A percentile compares a stretch with the other conserved stretches of the same genome.
Conservation (phyloP, 2,888 invertebrate species). For the Andrena bicolor region DNA sequence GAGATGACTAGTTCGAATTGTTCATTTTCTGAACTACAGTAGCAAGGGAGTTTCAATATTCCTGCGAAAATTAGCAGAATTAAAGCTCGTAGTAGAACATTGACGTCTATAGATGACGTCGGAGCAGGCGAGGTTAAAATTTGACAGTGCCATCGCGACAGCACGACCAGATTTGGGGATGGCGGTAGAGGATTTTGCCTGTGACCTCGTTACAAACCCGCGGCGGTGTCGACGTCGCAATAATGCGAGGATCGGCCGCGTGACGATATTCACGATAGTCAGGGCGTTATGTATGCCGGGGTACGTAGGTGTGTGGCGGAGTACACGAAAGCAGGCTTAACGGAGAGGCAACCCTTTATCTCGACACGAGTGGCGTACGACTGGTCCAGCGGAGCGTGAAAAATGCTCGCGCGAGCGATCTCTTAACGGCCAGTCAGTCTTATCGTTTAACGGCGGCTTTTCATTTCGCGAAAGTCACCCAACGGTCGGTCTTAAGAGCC, state of each 20-base stretch:
- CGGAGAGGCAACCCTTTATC: conserved; percentile 75
- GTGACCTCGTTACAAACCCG: conserved; percentile 75
- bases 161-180: conserved; percentile 30
- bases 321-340: conserved; percentile 69
- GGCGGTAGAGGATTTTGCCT: conserved; percentile 6
- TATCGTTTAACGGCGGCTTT: conserved; percentile 72
- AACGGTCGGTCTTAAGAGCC: conserved; percentile 60
- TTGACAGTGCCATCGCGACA: conserved; percentile 3
- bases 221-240: conserved; percentile 73
- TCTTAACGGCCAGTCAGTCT: conserved; percentile 67
- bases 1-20: no score
- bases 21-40: no score
- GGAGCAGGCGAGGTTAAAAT: conserved; percentile 4
- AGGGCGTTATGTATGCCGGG: conserved; percentile 42
- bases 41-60: no score
- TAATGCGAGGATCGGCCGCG: conserved; percentile 61
- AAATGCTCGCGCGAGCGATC: conserved; percentile 73
- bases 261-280: conserved; percentile 60
- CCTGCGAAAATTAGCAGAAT: no score
- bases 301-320: conserved; percentile 63
- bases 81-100: not conserved
- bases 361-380: conserved; percentile 69
- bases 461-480: conserved; percentile 69
- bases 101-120: not conserved
- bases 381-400: conserved; percentile 76